Evolutionary conservation across 2,888 invertebrate species (phyloP).

Genomic region (Gerris lacustris): DNA sequence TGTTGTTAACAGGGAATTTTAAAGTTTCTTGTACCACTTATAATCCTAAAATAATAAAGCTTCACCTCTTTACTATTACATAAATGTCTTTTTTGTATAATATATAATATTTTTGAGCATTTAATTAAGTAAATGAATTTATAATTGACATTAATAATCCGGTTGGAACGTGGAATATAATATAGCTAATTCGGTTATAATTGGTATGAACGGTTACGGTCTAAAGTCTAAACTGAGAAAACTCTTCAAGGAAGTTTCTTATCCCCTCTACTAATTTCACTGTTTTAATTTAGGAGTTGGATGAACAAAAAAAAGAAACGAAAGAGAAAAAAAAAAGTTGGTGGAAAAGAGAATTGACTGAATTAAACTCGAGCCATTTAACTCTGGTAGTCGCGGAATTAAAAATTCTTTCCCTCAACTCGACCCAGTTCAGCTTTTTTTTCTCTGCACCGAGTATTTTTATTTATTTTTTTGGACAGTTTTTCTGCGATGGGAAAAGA

Average conservation of each 20-base stretch:
- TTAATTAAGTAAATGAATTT: no score
- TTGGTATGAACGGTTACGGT: no score
- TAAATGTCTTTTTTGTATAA: no score
- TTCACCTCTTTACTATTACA: no score
- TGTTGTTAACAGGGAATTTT: no score
- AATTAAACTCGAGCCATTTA: conserved; percentile 1
- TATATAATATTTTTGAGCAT: no score
- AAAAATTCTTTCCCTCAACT: conserved; percentile 3
- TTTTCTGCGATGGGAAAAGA: neutral
- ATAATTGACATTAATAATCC: no score
- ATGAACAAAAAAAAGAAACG: neutral
- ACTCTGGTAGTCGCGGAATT: conserved; percentile 1
- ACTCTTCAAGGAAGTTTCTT: neutral
- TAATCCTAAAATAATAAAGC: no score
- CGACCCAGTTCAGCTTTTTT: neutral
- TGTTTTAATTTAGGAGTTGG: conserved; percentile 1
- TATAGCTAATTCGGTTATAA: no score
- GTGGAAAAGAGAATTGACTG: conserved; percentile 1
- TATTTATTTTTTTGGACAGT: conserved; percentile 3
- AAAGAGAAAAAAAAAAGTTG: conserved; percentile 1
- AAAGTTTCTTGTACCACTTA: no score
- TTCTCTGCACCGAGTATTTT: neutral
- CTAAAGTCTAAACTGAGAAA: neutral
- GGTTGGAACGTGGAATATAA: no score
- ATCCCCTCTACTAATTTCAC: neutral